Conservation (phyloP, 2,113 vertebrate species). For the Anthoscopus minutus region DNA sequence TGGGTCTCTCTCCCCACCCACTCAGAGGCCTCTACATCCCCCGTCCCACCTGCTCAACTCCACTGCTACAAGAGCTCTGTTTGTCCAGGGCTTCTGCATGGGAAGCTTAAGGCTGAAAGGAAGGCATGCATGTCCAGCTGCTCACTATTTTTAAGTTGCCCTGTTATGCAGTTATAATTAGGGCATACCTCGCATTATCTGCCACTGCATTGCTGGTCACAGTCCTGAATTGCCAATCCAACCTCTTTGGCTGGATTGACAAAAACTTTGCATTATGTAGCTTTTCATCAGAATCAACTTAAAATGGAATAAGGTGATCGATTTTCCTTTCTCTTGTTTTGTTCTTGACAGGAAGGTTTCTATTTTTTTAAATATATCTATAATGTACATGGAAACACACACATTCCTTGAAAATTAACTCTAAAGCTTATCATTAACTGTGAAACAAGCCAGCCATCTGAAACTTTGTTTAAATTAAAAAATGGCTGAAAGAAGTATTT, state of each 20-base stretch:
- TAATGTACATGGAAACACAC: background rate
- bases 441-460: background rate
- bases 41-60: background rate
- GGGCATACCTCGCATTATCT: background rate
- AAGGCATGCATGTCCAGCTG: background rate
- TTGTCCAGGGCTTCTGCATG: background rate
- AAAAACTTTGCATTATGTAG: background rate
- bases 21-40: fast-evolving
- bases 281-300: background rate
- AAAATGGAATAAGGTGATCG: background rate
- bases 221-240: background rate
- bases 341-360: background rate
- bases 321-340: background rate
- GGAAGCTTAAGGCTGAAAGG: background rate
- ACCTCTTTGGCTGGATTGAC: background rate
- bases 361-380: background rate
- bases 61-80: background rate
- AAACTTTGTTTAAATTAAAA: background rate
- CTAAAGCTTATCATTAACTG: background rate
- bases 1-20: too few species aligned
- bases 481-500: background rate
- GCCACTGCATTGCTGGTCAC: background rate
- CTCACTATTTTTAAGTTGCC: background rate
- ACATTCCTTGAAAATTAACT: background rate
- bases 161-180: background rate